These are phyloP conservation scores for Aepyceros melampus DNA, from an alignment of 2,113 vertebrate species.

Conservation along the genomic window DNA sequence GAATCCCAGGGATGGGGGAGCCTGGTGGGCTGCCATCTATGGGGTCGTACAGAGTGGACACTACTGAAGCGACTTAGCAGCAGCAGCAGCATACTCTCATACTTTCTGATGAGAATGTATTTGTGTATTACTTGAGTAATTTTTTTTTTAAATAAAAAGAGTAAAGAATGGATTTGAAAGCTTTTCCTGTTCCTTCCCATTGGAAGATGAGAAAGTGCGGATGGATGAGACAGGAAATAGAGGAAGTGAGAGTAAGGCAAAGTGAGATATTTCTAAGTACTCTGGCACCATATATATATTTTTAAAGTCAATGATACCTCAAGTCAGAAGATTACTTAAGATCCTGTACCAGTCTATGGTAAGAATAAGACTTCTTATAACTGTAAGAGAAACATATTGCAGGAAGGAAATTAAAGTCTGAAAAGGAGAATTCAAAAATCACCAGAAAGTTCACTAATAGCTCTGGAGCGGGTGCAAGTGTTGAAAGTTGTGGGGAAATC, in stretches of 20 bases:
- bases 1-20: no score
- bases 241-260: not conserved
- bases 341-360: not conserved
- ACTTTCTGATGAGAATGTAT: not conserved
- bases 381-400: not conserved
- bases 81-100: not conserved
- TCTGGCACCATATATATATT: not conserved
- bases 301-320: not conserved
- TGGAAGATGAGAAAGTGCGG: not conserved
- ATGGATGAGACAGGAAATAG: not conserved
- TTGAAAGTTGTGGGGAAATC: not conserved
- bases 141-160: not conserved
- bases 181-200: not conserved
- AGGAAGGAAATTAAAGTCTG: not conserved
- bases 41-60: no score
- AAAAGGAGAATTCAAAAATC: not conserved
- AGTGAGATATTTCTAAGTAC: not conserved
- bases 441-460: not conserved
- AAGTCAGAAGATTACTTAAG: not conserved
- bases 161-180: not conserved
- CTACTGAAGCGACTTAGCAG: no score
- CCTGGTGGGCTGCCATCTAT: no score
- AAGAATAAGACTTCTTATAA: not conserved
- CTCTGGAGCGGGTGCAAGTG: not conserved
- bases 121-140: not conserved